Evolutionary conservation across 1,140 invertebrate genomes (phyloP), one percentile per base, ranked within the genome.

Genomic region (Eupristina koningsbergeri): DNA sequence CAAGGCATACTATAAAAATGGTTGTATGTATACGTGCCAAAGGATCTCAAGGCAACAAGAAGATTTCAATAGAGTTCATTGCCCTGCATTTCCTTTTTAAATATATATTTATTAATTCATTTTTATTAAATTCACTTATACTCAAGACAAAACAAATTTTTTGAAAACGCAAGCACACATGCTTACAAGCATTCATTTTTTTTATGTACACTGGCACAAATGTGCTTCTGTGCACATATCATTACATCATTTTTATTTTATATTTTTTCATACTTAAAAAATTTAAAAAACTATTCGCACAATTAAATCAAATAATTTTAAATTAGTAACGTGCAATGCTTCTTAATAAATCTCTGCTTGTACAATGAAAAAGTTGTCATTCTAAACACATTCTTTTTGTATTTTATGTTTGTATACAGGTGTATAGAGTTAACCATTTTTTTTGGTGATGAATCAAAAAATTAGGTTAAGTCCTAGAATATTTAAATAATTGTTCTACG

Each of bases 401-500:
- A 39, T 71, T 39, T 41, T 71, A 41, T 71, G 36, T 41, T 0
- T 36, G 9, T n/a, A 41, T 26, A 77, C 22, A 31, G 34, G 36
- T 61, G 34, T 45, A 63, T 22, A 67, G 58, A 47, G 26, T 79
- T 26, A 17, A n/a, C 61, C 22, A 47, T 45, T n/a, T 45, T 31
- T 41, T 45, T 7, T 79, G 36, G 11, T 17, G 34, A 80, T 31
- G n/a, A 80, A 22, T 36, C 41, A 34, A 71, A 79, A 79, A 47
- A 50, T 41, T 29, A 79, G 41, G 61, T n/a, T 26, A 19, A 74
- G 3, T 31, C 58, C 34, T 71, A 80, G 26, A 50, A 50, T 36
- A 50, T 13, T 6, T 11, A 45, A 45, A 45, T 7, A 71, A 71
- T 17, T 47, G 67, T 77, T 90, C 84, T 92, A 93, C 82, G 91